These are phyloP conservation scores for Tyrophagus putrescentiae DNA, from an alignment of 1,140 invertebrate genomes.

Conservation along the genomic window DNA sequence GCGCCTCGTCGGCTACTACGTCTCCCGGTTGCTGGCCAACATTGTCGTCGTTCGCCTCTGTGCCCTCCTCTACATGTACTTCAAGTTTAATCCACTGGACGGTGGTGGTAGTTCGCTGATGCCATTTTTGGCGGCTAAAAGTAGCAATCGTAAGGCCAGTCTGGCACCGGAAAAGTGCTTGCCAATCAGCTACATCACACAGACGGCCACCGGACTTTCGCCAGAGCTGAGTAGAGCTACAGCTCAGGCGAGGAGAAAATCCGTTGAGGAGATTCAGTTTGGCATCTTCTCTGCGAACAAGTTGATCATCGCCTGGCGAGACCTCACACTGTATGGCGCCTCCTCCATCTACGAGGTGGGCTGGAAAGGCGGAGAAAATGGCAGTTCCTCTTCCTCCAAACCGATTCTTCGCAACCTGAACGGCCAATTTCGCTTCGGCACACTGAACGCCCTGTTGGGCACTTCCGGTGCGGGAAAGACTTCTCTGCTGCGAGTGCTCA, in stretches of 20 bases:
- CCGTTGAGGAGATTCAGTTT: neutral
- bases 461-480: conserved; percentile 48
- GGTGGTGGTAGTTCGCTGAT: too few relatives aligned
- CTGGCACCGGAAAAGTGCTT: too few relatives aligned
- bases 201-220: too few relatives aligned
- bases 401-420: conserved; percentile 5
- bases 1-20: neutral
- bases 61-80: neutral
- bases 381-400: too few relatives aligned
- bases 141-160: too few relatives aligned
- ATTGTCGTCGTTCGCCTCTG: neutral
- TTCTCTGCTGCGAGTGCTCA: conserved; percentile 31
- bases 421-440: conserved; percentile 12
- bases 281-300: neutral
- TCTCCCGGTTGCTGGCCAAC: neutral
- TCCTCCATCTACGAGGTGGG: conserved; percentile 1
- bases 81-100: neutral
- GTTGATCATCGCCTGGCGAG: neutral
- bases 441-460: conserved; percentile 40
- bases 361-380: too few relatives aligned
- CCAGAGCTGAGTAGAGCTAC: too few relatives aligned
- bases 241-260: too few relatives aligned
- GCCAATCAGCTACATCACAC: too few relatives aligned
- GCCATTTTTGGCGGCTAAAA: too few relatives aligned
- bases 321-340: neutral